Conservation (phyloP, 2,113 vertebrate species). For the Apodemus sylvaticus region DNA sequence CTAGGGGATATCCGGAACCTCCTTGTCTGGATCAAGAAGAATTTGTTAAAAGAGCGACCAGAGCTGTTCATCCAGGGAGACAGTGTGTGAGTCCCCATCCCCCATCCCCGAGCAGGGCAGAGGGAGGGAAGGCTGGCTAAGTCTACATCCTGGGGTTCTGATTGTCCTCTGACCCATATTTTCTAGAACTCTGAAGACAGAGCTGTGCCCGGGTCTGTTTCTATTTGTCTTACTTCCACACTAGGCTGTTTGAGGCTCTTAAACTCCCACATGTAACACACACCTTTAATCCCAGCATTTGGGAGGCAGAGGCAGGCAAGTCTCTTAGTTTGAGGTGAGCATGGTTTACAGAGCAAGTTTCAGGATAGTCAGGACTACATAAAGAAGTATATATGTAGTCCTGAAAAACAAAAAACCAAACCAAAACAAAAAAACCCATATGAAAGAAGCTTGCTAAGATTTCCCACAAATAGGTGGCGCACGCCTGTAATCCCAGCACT, state of each 20-base stretch:
- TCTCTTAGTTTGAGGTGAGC: too few relatives aligned
- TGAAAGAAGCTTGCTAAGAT: not conserved
- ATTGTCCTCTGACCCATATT: not conserved
- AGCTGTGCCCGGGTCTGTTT: not conserved
- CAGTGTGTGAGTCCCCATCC: slow-evolving; percentile 92
- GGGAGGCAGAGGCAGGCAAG: too few relatives aligned
- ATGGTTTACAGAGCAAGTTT: too few relatives aligned
- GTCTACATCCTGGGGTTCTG: not conserved
- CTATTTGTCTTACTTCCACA: not conserved
- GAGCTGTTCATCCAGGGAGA: slow-evolving; percentile 97
- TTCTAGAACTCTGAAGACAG: not conserved
- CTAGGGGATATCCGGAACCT: slow-evolving; percentile 96
- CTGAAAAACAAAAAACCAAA: too few relatives aligned
- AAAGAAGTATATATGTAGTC: too few relatives aligned
- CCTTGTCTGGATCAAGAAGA: slow-evolving; percentile 95
- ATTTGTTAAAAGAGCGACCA: slow-evolving; percentile 95
- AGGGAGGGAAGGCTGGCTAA: not conserved
- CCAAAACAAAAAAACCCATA: not conserved
- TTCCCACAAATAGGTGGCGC: too few relatives aligned
- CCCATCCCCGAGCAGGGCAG: not conserved
- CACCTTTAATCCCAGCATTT: too few relatives aligned
- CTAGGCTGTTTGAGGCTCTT: not conserved
- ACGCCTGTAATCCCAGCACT: too few relatives aligned
- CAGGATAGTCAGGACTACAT: too few relatives aligned
- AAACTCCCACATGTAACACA: not conserved